Conservation (phyloP, 2,113 vertebrate species). For the Orthochromis malagaraziensis region DNA sequence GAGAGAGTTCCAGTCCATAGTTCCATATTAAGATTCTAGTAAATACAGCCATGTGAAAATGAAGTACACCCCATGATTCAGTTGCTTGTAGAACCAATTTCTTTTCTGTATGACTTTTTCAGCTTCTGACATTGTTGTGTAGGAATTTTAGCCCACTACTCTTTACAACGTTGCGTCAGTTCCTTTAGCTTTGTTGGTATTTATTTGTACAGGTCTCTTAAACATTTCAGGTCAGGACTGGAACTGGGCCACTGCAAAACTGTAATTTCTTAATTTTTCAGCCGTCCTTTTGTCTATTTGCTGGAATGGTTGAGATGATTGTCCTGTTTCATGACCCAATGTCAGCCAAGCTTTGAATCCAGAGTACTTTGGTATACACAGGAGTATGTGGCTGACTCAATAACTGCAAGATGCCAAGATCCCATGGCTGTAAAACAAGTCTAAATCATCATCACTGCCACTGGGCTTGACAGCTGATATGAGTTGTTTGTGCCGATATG, state of each 20-base stretch:
- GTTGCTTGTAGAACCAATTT: neutral
- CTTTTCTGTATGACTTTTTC: neutral
- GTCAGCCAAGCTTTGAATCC: neutral
- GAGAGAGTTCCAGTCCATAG: neutral
- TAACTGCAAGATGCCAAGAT: neutral
- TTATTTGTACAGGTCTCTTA: neutral
- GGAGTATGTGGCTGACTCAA: neutral
- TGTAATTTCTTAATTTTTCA: neutral
- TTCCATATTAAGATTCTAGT: neutral
- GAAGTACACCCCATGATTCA: neutral
- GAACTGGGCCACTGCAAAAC: neutral
- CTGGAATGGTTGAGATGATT: neutral
- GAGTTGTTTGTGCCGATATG: neutral
- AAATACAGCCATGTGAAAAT: neutral
- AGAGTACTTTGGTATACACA: neutral
- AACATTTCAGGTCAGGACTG: neutral
- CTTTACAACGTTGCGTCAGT: neutral
- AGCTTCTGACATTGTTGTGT: neutral
- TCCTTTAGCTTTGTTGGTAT: neutral
- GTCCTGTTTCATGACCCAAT: neutral
- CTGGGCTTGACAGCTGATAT: neutral
- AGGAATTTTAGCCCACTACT: neutral
- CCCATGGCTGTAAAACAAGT: neutral
- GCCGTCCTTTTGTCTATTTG: neutral
- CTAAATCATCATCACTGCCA: neutral